Conservation (phyloP, 2,888 invertebrate genomes). For the Rhingia rostrata region DNA sequence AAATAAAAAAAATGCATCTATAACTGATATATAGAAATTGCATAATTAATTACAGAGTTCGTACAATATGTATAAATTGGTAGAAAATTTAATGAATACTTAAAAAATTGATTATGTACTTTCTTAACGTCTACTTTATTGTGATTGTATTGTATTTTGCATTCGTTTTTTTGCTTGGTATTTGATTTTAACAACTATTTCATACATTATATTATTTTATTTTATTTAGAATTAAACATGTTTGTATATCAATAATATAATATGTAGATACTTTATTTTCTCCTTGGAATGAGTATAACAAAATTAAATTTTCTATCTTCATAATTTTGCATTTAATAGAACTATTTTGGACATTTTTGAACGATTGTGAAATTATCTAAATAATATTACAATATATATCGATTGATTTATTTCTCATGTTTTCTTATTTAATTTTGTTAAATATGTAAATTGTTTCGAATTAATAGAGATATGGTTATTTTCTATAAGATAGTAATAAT, state of each 20-base stretch:
- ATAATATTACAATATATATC: slow-evolving; percentile 1
- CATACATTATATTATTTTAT: slow-evolving; percentile 19
- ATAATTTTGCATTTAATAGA: slow-evolving; percentile 2
- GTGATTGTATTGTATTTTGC: slow-evolving; percentile 68
- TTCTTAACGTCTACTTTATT: slow-evolving; percentile 62
- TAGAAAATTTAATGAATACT: slow-evolving; percentile 58
- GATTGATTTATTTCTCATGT: background rate
- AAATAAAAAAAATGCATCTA: slow-evolving; percentile 37
- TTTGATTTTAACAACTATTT: slow-evolving; percentile 34
- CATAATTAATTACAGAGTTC: slow-evolving; percentile 55
- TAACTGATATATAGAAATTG: slow-evolving; percentile 48
- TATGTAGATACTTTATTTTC: slow-evolving; percentile 33
- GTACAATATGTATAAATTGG: slow-evolving; percentile 64
- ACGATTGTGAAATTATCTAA: slow-evolving; percentile 20
- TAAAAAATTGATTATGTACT: slow-evolving; percentile 55
- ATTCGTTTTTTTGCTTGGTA: slow-evolving; percentile 42
- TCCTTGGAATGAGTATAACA: slow-evolving; percentile 33
- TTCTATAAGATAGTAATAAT: slow-evolving; percentile 23
- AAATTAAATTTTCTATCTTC: slow-evolving; percentile 32
- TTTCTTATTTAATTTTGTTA: slow-evolving; percentile 8
- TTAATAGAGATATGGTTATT: slow-evolving; percentile 41
- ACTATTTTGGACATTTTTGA: slow-evolving; percentile 40
- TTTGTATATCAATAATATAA: slow-evolving; percentile 27
- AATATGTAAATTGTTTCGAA: slow-evolving; percentile 32
- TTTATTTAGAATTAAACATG: slow-evolving; percentile 44